These are phyloP conservation scores for Endotricha flammealis DNA, from an alignment of 2,888 invertebrate species.

Conservation along the genomic window DNA sequence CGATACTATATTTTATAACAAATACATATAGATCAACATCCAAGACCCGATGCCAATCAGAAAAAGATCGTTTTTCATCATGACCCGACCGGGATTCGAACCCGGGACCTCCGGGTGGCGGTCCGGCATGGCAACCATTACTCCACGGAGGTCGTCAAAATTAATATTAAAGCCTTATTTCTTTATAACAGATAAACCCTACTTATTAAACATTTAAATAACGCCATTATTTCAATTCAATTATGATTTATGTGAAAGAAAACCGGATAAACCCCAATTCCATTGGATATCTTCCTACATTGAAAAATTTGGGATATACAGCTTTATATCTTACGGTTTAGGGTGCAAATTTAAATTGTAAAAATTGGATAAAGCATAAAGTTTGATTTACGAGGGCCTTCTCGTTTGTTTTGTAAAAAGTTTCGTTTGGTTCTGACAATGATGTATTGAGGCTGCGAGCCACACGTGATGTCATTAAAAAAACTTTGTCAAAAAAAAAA, in stretches of 20 bases:
- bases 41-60: too few species aligned
- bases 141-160: too few species aligned
- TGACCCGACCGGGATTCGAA: too few species aligned
- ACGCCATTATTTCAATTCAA: not conserved
- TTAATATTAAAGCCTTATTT: too few species aligned
- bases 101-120: too few species aligned
- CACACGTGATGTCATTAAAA: not conserved
- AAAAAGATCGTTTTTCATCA: too few species aligned
- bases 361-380: not conserved
- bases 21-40: too few species aligned
- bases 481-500: not conserved
- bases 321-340: not conserved
- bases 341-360: not conserved
- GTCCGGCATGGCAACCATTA: too few species aligned
- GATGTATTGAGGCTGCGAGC: slow-evolving; percentile 3
- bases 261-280: not conserved
- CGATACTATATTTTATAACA: too few species aligned
- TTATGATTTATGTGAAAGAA: not conserved
- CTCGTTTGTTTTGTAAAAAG: slow-evolving; percentile 6
- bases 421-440: slow-evolving; percentile 4
- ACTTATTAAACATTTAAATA: too few species aligned
- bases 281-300: not conserved
- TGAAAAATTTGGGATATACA: not conserved
- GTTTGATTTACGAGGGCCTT: slow-evolving; percentile 3
- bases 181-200: too few species aligned